Percentiles rank a stretch among this genome's conserved stretches.
Evolutionary conservation across 2,113 vertebrate genomes (phyloP).

Genomic region (Callorhinus ursinus): DNA sequence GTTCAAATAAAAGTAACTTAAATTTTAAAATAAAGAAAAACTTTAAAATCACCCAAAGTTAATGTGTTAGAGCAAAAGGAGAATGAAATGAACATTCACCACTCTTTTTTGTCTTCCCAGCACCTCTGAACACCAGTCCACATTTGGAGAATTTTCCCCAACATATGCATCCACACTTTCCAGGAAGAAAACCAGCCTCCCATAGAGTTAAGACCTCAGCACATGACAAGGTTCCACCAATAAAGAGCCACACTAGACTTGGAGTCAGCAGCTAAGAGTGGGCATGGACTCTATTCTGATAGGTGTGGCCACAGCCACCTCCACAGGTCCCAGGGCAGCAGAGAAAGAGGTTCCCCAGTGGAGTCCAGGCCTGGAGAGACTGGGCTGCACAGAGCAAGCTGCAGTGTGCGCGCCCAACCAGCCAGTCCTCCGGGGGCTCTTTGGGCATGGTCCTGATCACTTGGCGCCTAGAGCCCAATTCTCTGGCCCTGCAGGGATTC

Average conservation of each 20-base stretch:
- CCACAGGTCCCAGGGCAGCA: neutral
- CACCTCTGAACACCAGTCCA: neutral
- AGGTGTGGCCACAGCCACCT: too few species aligned
- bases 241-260: neutral
- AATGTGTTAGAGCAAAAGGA: neutral
- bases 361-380: neutral
- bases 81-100: neutral
- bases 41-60: neutral
- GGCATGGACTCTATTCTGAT: neutral
- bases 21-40: neutral
- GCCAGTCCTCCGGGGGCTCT: neutral
- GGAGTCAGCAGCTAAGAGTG: neutral
- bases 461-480: neutral
- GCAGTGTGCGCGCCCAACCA: neutral
- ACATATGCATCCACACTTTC: neutral
- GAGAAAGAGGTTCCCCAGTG: neutral
- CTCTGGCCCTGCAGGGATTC: neutral
- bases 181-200: neutral
- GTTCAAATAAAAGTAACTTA: neutral
- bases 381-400: neutral
- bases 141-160: neutral
- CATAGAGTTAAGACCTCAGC: neutral
- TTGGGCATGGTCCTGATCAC: neutral
- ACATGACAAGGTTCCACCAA: neutral
- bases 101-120: neutral